phyloP scores from a whole-genome alignment of 2,113 vertebrate genomes.

The Lepus timidus region DNA sequence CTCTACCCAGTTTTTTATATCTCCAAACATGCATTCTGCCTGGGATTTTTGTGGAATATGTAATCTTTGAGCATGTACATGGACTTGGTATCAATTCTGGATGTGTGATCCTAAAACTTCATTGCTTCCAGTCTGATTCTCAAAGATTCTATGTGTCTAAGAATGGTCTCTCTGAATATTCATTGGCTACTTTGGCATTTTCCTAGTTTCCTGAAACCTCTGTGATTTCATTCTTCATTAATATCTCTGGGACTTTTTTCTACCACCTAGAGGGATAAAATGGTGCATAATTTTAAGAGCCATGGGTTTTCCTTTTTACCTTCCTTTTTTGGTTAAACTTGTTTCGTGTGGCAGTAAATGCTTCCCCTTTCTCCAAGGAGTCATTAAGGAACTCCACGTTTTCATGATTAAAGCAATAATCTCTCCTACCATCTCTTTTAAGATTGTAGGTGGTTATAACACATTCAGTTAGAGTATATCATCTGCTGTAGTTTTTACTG shows the following conservation, averaged over 20 bases:
- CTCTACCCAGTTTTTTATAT: not conserved
- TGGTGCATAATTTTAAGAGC: conserved; percentile 14
- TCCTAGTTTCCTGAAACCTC: conserved; percentile 11
- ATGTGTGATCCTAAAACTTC: not conserved
- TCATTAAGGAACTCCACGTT: not conserved
- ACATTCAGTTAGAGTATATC: not conserved
- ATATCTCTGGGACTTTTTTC: not conserved
- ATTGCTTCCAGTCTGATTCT: not conserved
- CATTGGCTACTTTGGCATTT: conserved; percentile 10
- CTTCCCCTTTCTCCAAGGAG: conserved; percentile 29
- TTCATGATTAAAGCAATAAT: conserved; percentile 48
- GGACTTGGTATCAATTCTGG: not conserved
- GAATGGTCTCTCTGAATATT: conserved; percentile 21
- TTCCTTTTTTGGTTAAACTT: conserved; percentile 54
- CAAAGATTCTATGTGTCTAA: not conserved
- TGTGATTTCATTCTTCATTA: conserved; percentile 48
- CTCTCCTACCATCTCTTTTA: conserved; percentile 13
- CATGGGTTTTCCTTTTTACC: not conserved
- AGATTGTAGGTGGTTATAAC: not conserved
- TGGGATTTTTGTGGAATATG: not conserved
- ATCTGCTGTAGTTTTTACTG: not conserved
- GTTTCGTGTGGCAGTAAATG: not conserved
- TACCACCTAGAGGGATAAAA: not conserved
- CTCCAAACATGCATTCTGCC: not conserved
- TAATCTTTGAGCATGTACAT: not conserved